These are phyloP conservation scores for Sesia apiformis DNA, from an alignment of 2,888 invertebrate species.

Conservation along the genomic window DNA sequence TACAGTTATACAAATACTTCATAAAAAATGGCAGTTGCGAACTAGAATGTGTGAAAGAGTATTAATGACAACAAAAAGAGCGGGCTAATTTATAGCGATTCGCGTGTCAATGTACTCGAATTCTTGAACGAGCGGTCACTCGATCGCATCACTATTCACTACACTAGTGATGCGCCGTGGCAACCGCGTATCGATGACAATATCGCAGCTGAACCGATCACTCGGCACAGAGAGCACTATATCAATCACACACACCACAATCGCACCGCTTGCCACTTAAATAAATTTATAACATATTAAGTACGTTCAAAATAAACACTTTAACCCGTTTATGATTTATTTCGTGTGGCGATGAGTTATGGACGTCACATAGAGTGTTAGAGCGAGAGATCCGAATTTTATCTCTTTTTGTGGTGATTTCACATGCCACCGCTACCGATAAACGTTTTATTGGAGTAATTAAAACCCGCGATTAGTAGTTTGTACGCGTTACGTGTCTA, in stretches of 20 bases:
- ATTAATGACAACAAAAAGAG: background rate
- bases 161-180: background rate
- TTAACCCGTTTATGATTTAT: slow-evolving; percentile 69
- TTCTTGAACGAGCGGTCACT: too few species aligned
- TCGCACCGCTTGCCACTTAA: slow-evolving; percentile 69
- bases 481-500: slow-evolving; percentile 47
- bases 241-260: slow-evolving; percentile 66
- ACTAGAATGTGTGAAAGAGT: background rate
- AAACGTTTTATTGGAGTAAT: slow-evolving; percentile 70
- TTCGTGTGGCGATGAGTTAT: slow-evolving; percentile 65
- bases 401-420: slow-evolving; percentile 56
- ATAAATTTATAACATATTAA: slow-evolving; percentile 74
- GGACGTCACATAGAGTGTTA: slow-evolving; percentile 50
- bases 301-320: slow-evolving; percentile 72
- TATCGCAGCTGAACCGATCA: slow-evolving; percentile 53
- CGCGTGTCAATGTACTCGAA: background rate
- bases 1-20: background rate
- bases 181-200: slow-evolving; percentile 30
- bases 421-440: slow-evolving; percentile 61
- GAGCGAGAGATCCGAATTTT: slow-evolving; percentile 52
- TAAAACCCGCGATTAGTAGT: slow-evolving; percentile 57
- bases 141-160: background rate
- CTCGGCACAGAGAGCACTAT: slow-evolving; percentile 53
- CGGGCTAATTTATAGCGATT: background rate
- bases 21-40: background rate